A percentile compares a stretch with the other conserved stretches of the same genome.
These are phyloP conservation scores for Gorsachius goisagi DNA, from an alignment of 2,113 vertebrate species.

Conservation along the genomic window DNA sequence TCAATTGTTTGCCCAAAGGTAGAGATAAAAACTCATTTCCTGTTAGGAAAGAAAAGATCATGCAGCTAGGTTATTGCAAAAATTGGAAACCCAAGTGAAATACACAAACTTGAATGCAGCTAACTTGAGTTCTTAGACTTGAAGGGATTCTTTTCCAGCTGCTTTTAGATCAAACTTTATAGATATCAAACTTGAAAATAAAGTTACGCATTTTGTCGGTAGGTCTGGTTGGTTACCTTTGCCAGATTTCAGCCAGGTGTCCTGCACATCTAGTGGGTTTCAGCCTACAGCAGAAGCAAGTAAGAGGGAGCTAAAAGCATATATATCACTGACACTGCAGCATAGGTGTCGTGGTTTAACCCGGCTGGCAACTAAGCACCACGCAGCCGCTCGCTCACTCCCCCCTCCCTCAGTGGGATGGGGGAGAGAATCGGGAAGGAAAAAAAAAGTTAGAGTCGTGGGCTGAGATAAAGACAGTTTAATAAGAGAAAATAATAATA, in stretches of 20 bases:
- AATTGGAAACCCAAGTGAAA: neutral
- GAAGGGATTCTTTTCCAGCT: neutral
- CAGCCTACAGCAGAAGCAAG: neutral
- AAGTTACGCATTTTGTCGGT: neutral
- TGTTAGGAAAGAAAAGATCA: neutral
- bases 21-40: neutral
- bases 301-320: neutral
- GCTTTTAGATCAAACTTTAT: neutral
- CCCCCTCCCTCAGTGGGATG: no score
- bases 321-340: no score
- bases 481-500: no score
- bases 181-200: neutral
- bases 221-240: neutral
- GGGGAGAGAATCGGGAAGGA: no score
- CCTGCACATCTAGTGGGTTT: neutral
- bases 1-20: neutral
- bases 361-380: no score
- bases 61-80: neutral
- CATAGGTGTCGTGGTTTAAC: no score
- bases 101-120: rapidly evolving
- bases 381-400: no score
- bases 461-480: no score
- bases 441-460: no score
- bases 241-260: neutral
- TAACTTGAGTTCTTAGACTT: neutral